Base-by-base conservation (phyloP, 2,888 invertebrate species). In the Epirrhoe tristata region DNA sequence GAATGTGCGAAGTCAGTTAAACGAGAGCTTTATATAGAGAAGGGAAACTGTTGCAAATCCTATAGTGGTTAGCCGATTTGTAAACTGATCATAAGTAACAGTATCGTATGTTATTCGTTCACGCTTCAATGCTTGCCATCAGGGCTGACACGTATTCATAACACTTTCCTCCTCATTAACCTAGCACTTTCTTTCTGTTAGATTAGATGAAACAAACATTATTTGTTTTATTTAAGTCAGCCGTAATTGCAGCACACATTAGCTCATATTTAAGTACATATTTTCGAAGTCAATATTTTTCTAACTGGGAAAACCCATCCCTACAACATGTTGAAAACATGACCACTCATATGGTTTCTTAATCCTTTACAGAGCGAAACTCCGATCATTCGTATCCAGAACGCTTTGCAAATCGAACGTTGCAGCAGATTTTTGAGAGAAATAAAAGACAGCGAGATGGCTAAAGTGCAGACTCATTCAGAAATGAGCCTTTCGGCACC, bases 391-490 rank as follows among this genome's bases (percentile, higher is more conserved):
- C 80, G 79, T 75, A 77, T 78, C 66, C 74, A 77, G 79, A 75
- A 74, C 72, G 78, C 61, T 69, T 71, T 59, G 75, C 72, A 76
- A 77, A 72, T 80, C 83, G 79, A 76, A 74, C 71, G 74, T 67
- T 63, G 61, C 65, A 63, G 72, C 53, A 70, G 73, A 57, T 66
- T 34, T 63, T 52, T 24, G 36, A 60, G 58, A 59, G 67, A 62
- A 57, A 58, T 64, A 69, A 52, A 70, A 63, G 52, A 66, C 63
- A 62, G 72, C 51, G 80, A 77, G 69, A 93, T 93, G 93, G 89
- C 93, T 48, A 86, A 90, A 58, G 86, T 93, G 50, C 92, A 92
- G 81, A 79, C 85, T 59, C 79, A 84, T 52, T 81, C 85, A 46
- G 90, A 90, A 65, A 83, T 90, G 66, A 90, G 76, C 69, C 85